phyloP scores from a whole-genome alignment of 2,797 vertebrate species.

The Streptopelia turtur region DNA sequence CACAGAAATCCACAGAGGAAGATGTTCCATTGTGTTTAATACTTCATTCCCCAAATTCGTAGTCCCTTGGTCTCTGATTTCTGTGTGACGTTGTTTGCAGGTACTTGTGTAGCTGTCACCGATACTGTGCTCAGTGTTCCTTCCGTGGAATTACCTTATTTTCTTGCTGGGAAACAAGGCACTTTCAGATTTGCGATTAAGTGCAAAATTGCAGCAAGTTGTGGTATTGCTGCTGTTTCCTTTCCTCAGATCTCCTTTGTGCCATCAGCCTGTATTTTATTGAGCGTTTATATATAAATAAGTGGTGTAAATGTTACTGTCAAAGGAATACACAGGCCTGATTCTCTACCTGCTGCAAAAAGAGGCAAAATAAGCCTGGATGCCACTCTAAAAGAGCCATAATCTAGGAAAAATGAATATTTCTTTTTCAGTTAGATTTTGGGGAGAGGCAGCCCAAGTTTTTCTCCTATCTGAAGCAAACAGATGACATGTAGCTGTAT shows the following conservation, averaged over 20 bases:
- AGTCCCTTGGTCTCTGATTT: background rate
- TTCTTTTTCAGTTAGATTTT: background rate
- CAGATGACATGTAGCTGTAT: background rate
- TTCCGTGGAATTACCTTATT: background rate
- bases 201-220: background rate
- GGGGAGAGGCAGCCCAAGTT: background rate
- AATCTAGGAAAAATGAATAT: fast-evolving
- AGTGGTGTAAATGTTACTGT: background rate
- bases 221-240: background rate
- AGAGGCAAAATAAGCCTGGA: background rate
- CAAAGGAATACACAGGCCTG: background rate
- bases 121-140: background rate
- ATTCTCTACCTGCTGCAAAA: background rate
- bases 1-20: background rate
- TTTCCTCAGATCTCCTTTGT: background rate
- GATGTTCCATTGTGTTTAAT: background rate
- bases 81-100: background rate
- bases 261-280: background rate
- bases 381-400: background rate
- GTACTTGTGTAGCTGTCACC: background rate
- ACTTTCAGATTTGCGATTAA: background rate
- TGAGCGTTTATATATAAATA: background rate
- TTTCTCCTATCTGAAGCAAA: background rate
- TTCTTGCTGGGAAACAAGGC: background rate
- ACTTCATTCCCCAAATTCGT: background rate